A percentile compares a stretch with the other conserved stretches of the same genome.
Conservation (phyloP, 2,797 vertebrate species). For the Mallotus villosus region DNA sequence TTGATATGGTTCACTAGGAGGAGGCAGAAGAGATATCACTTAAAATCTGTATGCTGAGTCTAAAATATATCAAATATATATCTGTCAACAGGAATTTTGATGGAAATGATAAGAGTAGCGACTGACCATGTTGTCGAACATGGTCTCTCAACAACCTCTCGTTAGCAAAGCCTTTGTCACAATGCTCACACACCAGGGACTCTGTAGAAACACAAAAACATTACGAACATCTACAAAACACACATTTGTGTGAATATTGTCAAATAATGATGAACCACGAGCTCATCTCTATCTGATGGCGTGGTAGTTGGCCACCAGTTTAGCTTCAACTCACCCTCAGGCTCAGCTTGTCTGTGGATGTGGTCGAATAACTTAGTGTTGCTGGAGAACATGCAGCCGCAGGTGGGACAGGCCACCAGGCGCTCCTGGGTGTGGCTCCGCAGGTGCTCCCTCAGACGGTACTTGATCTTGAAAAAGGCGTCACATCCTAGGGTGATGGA, state of each 20-base stretch:
- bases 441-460: slow-evolving; percentile 73
- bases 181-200: slow-evolving; percentile 75
- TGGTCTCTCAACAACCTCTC: slow-evolving; percentile 77
- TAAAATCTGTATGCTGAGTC: not conserved
- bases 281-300: not conserved
- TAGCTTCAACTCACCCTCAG: slow-evolving; percentile 58
- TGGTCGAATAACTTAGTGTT: slow-evolving; percentile 79
- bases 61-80: not conserved
- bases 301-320: not conserved
- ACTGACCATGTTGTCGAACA: slow-evolving; percentile 69
- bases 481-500: slow-evolving; percentile 57
- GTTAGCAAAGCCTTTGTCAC: slow-evolving; percentile 76
- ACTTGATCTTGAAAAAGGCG: slow-evolving; percentile 74
- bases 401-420: slow-evolving; percentile 72
- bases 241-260: not conserved
- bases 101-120: too few relatives aligned
- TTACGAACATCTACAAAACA: not conserved
- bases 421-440: slow-evolving; percentile 73
- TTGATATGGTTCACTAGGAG: slow-evolving; percentile 70
- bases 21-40: not conserved
- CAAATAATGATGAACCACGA: not conserved
- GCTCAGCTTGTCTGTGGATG: slow-evolving; percentile 73
- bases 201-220: slow-evolving; percentile 55
- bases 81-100: not conserved
- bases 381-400: slow-evolving; percentile 79